These are phyloP conservation scores for Archilochus colubris DNA, from an alignment of 2,113 vertebrate genomes.

Conservation along the genomic window DNA sequence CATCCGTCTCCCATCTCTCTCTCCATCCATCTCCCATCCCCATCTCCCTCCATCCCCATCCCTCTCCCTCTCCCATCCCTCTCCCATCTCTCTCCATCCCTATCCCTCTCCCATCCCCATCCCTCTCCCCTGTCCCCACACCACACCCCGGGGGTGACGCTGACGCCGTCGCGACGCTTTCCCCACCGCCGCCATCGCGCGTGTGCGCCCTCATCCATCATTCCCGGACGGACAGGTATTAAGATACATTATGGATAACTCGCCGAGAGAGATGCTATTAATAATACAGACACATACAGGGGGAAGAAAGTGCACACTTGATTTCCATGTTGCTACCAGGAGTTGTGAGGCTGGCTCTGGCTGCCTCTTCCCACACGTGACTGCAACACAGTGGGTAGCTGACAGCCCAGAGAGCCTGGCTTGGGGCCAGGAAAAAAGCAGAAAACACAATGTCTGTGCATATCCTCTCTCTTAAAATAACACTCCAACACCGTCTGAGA, in stretches of 20 bases:
- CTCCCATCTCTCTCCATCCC: not conserved
- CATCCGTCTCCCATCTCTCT: no score
- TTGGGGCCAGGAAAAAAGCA: constrained; percentile 79
- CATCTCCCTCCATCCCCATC: not conserved
- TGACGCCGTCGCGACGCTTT: not conserved
- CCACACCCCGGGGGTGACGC: not conserved
- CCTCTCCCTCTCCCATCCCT: not conserved
- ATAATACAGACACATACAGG: constrained; percentile 77
- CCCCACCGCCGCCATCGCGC: not conserved
- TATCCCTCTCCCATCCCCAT: no score
- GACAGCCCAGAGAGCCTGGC: constrained; percentile 78
- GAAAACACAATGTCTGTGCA: constrained; percentile 79
- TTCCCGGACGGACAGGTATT: constrained; percentile 66
- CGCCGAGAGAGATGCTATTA: constrained; percentile 67
- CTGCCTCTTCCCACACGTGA: constrained; percentile 78
- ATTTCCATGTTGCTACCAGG: constrained; percentile 77
- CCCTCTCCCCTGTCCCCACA: not conserved
- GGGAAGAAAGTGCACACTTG: constrained; percentile 72
- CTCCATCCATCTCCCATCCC: no score
- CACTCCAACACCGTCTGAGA: constrained; percentile 77
- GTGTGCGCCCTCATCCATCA: not conserved
- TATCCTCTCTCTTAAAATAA: constrained; percentile 83
- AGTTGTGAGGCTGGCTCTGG: constrained; percentile 74
- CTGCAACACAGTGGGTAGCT: constrained; percentile 75
- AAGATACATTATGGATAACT: constrained; percentile 72